A percentile compares a stretch with the other conserved stretches of the same genome.
Conservation (phyloP, 2,888 invertebrate genomes). For the Argynnis bischoffii region DNA sequence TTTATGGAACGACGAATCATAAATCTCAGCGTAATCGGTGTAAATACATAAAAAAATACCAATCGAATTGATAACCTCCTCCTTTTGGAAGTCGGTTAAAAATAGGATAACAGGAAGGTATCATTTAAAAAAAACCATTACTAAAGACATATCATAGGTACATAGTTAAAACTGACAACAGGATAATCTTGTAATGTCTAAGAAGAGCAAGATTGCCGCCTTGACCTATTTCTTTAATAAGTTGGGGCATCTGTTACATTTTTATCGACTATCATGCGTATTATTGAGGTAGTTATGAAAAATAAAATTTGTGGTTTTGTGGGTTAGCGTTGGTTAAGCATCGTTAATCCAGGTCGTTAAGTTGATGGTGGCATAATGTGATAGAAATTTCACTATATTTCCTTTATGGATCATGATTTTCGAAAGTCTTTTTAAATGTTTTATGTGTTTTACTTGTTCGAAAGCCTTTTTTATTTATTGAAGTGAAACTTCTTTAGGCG, state of each 20-base stretch:
- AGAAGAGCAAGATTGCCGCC: slow-evolving; percentile 13
- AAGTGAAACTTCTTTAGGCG: no score
- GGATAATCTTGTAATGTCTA: slow-evolving; percentile 12
- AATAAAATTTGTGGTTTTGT: slow-evolving; percentile 10
- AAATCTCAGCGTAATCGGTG: no score
- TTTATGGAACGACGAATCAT: no score
- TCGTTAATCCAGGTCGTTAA: slow-evolving; percentile 7
- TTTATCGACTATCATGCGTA: slow-evolving; percentile 15
- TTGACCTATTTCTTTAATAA: slow-evolving; percentile 30
- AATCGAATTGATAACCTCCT: no score
- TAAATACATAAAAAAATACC: no score
- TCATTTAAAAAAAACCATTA: no score
- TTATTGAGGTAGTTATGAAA: slow-evolving; percentile 9
- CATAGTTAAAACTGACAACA: background rate
- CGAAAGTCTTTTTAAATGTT: no score
- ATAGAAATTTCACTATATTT: background rate
- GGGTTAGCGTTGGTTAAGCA: slow-evolving; percentile 8
- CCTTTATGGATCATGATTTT: background rate
- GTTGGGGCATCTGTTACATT: slow-evolving; percentile 14
- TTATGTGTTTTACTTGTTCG: no score
- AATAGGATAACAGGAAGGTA: no score
- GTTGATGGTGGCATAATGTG: background rate
- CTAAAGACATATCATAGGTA: background rate
- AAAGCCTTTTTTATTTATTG: no score
- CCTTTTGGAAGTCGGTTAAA: no score